phyloP scores from a whole-genome alignment of 2,888 invertebrate genomes.

The Hypomecis atomaria region DNA sequence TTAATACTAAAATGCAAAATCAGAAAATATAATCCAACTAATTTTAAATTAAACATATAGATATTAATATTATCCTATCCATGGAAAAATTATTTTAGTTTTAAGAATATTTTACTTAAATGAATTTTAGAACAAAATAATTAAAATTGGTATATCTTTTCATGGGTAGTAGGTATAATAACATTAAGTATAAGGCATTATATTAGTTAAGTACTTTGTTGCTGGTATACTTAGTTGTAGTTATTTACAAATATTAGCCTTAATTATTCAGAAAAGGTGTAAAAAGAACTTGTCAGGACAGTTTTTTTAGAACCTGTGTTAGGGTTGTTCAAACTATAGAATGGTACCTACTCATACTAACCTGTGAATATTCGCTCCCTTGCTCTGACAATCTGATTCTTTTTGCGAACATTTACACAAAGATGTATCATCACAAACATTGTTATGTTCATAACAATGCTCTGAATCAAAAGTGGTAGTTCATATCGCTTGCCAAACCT shows the following conservation, averaged over 20 bases:
- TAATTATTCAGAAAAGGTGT: not conserved
- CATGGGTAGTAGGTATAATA: not conserved
- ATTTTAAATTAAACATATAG: not conserved
- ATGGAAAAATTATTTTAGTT: not conserved
- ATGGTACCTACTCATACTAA: slow-evolving; percentile 73
- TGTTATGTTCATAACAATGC: slow-evolving; percentile 97
- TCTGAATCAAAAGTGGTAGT: slow-evolving; percentile 96
- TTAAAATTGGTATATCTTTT: too few species aligned
- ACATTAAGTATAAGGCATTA: not conserved
- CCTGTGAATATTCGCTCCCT: slow-evolving; percentile 94
- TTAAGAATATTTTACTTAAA: too few species aligned
- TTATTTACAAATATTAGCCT: too few species aligned
- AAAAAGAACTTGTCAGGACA: not conserved
- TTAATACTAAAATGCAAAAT: slow-evolving; percentile 16
- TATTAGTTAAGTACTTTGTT: slow-evolving; percentile 6
- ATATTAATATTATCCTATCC: not conserved
- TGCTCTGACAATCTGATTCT: slow-evolving; percentile 90
- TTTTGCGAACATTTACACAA: slow-evolving; percentile 94
- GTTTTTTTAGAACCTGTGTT: not conserved
- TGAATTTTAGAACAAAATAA: too few species aligned
- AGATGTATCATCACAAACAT: slow-evolving; percentile 98
- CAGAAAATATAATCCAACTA: not conserved
- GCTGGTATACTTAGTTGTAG: too few species aligned
- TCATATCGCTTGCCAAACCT: slow-evolving; percentile 99
- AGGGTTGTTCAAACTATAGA: not conserved